Base-by-base conservation (phyloP, 1,140 invertebrate species). In the Tetraneura akinire region DNA sequence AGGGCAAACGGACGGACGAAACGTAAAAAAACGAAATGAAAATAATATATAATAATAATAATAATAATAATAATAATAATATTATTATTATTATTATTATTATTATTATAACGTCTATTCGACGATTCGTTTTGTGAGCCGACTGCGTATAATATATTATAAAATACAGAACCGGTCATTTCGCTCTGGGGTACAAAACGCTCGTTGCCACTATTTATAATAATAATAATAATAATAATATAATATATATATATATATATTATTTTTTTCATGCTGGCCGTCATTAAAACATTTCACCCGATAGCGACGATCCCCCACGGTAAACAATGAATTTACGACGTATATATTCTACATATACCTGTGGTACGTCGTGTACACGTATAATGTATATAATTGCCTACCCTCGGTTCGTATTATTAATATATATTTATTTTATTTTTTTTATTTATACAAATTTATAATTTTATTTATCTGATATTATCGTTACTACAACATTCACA, bases 231-330 rank as follows among this genome's bases (percentile, higher is more conserved):
- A n/a, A n/a, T n/a, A n/a, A n/a, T n/a, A n/a, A n/a, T n/a, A n/a
- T n/a, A n/a, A 37, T 37, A 8, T 8, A 8, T 37, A 37, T 37
- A 37, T 37, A n/a, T 37, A 37, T 37, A 37, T 37, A 37, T n/a
- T 37, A 37, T 37, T 37, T 37, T 37, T 37, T 37, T 37, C 3
- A 37, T 68, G 49, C 42, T 37, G 32, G 32, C 4, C 51, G 53
- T 42, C 53, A 57, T 76, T 57, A 76, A 76, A 76, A 55, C 73
- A 32, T 60, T 76, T 53, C 53, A 23, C n/a, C 73, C 73, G 49
- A 42, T 51, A n/a, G 73, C 32, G 53, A 23, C 32, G n/a, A 26
- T 29, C 47, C 70, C 47, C 70, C 5, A 29, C 47, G 70, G 70
- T 11, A 73, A 73, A 47, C 13, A 73, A 3, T 45, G 37, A 26